These are phyloP conservation scores for Sinocyclocheilus anophthalmus DNA, from an alignment of 2,113 vertebrate genomes.

Conservation along the genomic window DNA sequence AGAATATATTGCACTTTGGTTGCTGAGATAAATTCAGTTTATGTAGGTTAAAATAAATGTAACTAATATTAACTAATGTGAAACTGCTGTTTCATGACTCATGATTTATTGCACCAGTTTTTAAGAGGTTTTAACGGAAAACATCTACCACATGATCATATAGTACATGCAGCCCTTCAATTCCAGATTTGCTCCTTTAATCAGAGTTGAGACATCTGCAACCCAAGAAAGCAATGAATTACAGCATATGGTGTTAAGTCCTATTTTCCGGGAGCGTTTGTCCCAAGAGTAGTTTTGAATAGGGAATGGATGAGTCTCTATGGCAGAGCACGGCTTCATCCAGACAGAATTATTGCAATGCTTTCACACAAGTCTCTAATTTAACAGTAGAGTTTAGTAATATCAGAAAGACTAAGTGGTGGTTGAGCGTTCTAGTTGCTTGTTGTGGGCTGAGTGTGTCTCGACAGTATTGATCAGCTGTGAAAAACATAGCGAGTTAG, in stretches of 20 bases:
- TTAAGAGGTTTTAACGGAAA: background rate
- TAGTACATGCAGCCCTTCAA: background rate
- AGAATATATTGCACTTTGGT: background rate
- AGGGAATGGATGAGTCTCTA: constrained; percentile 45
- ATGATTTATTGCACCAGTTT: background rate
- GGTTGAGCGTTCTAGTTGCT: constrained; percentile 5
- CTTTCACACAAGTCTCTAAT: constrained; percentile 29
- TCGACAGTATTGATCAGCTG: constrained; percentile 16
- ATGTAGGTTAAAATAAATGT: background rate
- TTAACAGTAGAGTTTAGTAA: background rate
- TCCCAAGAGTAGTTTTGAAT: constrained; percentile 25
- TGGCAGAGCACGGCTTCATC: background rate
- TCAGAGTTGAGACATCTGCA: constrained; percentile 8
- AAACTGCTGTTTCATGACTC: background rate
- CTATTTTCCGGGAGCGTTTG: constrained; percentile 6
- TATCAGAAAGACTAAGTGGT: background rate
- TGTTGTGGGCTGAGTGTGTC: background rate
- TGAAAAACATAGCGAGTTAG: background rate
- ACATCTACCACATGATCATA: background rate
- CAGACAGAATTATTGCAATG: constrained; percentile 38
- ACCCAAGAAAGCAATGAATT: constrained; percentile 38
- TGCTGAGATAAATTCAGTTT: background rate
- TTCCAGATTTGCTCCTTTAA: constrained; percentile 6
- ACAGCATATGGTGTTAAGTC: constrained; percentile 33
- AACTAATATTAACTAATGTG: background rate